Evolutionary conservation across 2,797 vertebrate species (phyloP), one percentile per base, ranked within the genome.

Genomic region (Mormyrops boulengeri): DNA sequence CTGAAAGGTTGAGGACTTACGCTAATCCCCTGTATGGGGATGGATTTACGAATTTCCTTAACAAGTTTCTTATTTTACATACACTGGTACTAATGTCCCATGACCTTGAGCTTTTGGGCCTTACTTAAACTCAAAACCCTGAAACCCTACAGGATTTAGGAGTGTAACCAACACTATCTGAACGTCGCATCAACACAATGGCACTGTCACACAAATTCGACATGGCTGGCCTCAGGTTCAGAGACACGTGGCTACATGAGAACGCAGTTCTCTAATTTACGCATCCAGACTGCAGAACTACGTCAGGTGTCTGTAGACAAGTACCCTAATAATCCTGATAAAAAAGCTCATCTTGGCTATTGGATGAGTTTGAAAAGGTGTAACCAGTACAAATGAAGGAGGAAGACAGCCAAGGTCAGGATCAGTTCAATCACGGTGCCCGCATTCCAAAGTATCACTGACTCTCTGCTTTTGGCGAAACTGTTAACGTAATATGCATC

Each of bases 381-480:
- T 34, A 19, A 57, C 14, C 34, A 19, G 52, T 57, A 26, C 47
- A 57, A 57, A 50, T 22, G 73, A 69, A 55, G 52, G 4, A 49
- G 12, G 52, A 62, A 19, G 66, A 38, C 53, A 85, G 88, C 44
- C 47, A 90, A 89, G 80, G 89, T 89, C 53, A 87, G 34, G 38
- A 52, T 85, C 80, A 77, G 88, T 90, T 92, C 89, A 91, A 80
- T 91, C 88, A 49, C 60, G 82, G 41, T 49, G 6, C 49, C 90
- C 57, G 88, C 91, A 91, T 90, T 91, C 89, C 87, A 60, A 62
- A 12, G 84, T 85, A 69, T 88, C 82, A 85, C 44, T 11, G 60
- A 77, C 60, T 57, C 30, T 47, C 89, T 69, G 66, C 82, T 17
- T 44, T 47, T 19, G 53, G 88, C 82, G 86, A 80, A 77, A 88